Base-by-base conservation (phyloP, 2,888 invertebrate species). In the Agonopterix subpropinquella region DNA sequence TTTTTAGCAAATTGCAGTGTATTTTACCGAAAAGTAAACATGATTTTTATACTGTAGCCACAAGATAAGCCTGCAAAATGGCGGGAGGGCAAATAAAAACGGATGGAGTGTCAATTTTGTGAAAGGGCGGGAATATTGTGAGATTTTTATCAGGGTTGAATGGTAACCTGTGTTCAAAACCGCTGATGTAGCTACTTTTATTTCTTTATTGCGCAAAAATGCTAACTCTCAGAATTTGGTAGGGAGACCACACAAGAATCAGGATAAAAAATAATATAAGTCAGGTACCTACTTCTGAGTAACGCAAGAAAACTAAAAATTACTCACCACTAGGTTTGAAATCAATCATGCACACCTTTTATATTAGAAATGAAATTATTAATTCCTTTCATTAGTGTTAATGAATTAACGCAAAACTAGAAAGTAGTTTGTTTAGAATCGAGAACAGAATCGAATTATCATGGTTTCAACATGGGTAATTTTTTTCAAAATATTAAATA, bases 151-250 rank as follows among this genome's bases (percentile, higher is more conserved):
- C 79, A 58, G 57, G 54, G 47, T 65, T 11, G 42, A 42, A 39
- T 39, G 62, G 49, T 53, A 56, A 62, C 65, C 66, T 64, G 66
- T 66, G 70, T 68, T 64, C 59, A 56, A 62, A 62, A 64, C 55
- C 67, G 82, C 85, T 80, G 84, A 83, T 68, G 67, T 54, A 54
- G 79, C 83, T 66, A 69, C 73, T 77, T 82, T 78, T 78, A 79
- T 75, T 80, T 79, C 82, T 85, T 85, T 85, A 85, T 87, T 85
- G 80, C 78, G 67, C 63, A 80, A 83, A 86, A 85, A 86, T 80
- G 83, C 81, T 77, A 80, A 83, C 75, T 71, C 36, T 11, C 66
- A 64, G 56, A 54, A 62, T 59, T 52, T 37, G 44, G 47, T 58
- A 58, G 62, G 67, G 70, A 70, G 64, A 48, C 67, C 51, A 60